Percentiles rank a stretch among this genome's conserved stretches.
These are phyloP conservation scores for Malurus splendens DNA, from an alignment of 2,797 vertebrate species.

Conservation along the genomic window DNA sequence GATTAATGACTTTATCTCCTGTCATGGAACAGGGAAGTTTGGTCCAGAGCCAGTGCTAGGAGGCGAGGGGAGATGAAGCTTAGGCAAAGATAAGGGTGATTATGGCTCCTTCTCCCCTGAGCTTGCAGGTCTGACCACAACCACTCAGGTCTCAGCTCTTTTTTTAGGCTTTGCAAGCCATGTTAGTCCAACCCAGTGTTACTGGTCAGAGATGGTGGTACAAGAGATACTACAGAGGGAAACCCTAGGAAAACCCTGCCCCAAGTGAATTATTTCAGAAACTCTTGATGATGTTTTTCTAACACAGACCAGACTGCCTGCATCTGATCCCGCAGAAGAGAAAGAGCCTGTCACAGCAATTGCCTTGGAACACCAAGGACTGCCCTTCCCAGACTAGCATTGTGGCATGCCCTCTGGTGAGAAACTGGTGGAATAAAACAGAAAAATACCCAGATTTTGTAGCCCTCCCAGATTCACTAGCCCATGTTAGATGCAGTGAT, in stretches of 20 bases:
- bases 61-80: neutral
- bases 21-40: neutral
- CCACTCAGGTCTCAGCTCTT: neutral
- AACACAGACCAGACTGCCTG: neutral
- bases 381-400: neutral
- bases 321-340: neutral
- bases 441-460: neutral
- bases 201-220: rapidly evolving
- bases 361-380: neutral
- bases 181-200: neutral
- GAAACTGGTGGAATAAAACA: neutral
- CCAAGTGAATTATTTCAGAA: neutral
- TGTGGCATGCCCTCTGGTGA: neutral
- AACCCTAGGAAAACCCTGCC: neutral
- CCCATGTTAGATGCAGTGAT: neutral
- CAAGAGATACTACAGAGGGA: neutral
- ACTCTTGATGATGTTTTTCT: neutral
- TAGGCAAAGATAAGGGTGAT: neutral
- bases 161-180: neutral
- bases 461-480: neutral
- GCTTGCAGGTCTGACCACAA: neutral
- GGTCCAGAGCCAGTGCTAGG: neutral
- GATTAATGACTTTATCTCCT: constrained; percentile 1
- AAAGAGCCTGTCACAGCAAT: neutral
- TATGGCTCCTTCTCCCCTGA: neutral